These are phyloP conservation scores for Mesoclemmys tuberculata DNA, from an alignment of 2,113 vertebrate genomes.

Conservation along the genomic window DNA sequence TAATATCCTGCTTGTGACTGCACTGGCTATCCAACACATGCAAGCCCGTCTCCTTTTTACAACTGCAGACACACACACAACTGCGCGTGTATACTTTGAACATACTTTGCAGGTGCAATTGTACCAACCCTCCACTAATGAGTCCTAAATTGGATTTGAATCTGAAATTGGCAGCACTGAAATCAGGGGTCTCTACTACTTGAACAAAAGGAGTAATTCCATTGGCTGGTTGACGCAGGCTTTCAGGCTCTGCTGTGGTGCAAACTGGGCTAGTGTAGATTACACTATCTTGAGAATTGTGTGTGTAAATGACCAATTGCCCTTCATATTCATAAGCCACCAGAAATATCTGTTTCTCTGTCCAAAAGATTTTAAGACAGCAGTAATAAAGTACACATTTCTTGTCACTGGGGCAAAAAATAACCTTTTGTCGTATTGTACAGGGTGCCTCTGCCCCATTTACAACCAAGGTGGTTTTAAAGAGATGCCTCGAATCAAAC, in stretches of 20 bases:
- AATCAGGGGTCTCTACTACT: neutral
- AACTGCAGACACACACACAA: neutral
- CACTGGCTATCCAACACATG: neutral
- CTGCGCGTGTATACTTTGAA: neutral
- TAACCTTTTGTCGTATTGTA: neutral
- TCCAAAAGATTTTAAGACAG: neutral
- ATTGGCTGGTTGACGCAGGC: rapidly evolving
- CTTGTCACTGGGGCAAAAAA: neutral
- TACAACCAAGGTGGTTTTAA: neutral
- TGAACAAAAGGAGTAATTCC: neutral
- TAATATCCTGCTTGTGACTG: neutral
- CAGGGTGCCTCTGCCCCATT: neutral
- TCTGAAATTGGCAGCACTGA: rapidly evolving
- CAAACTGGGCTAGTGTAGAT: neutral
- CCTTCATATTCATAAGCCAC: neutral
- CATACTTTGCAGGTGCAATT: neutral
- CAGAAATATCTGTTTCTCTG: neutral
- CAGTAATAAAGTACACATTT: neutral
- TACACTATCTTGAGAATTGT: neutral
- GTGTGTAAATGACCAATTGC: neutral
- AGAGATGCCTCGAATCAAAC: neutral
- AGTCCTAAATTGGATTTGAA: neutral
- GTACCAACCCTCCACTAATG: neutral
- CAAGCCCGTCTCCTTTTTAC: neutral
- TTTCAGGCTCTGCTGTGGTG: neutral